A percentile compares a stretch with the other conserved stretches of the same genome.
These are phyloP conservation scores for Condylura cristata DNA, from an alignment of 2,113 vertebrate species.

Conservation along the genomic window DNA sequence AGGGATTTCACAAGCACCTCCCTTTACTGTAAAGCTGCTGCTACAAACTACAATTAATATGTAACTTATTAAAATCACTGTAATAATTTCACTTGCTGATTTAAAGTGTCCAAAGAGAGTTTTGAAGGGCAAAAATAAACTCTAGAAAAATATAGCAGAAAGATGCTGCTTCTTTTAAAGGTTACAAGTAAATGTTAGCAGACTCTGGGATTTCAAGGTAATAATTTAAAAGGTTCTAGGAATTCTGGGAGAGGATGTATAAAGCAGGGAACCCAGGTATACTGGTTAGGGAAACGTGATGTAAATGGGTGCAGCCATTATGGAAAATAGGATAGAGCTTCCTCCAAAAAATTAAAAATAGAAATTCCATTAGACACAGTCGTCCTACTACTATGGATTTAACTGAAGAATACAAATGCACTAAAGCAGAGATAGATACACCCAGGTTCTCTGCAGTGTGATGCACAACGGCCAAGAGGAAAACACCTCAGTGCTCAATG, in stretches of 20 bases:
- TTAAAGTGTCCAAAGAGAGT: conserved; percentile 56
- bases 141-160: conserved; percentile 67
- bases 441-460: not conserved
- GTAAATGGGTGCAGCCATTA: not conserved
- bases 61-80: conserved; percentile 79
- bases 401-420: not conserved
- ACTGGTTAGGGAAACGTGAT: not conserved
- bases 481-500: not conserved
- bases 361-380: not conserved
- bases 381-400: not conserved
- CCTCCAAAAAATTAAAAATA: not conserved
- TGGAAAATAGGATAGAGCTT: not conserved
- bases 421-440: not conserved
- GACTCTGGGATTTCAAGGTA: not conserved
- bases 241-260: not conserved
- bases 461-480: not conserved
- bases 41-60: conserved; percentile 65
- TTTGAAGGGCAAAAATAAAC: conserved; percentile 65
- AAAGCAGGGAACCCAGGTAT: not conserved
- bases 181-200: not conserved
- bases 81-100: not conserved
- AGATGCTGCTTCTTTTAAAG: not conserved
- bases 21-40: conserved; percentile 64
- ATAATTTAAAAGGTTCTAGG: not conserved
- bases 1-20: conserved; percentile 56